Evolutionary conservation across 2,113 vertebrate species (phyloP).

Genomic region (Zosterops hypoxanthus): DNA sequence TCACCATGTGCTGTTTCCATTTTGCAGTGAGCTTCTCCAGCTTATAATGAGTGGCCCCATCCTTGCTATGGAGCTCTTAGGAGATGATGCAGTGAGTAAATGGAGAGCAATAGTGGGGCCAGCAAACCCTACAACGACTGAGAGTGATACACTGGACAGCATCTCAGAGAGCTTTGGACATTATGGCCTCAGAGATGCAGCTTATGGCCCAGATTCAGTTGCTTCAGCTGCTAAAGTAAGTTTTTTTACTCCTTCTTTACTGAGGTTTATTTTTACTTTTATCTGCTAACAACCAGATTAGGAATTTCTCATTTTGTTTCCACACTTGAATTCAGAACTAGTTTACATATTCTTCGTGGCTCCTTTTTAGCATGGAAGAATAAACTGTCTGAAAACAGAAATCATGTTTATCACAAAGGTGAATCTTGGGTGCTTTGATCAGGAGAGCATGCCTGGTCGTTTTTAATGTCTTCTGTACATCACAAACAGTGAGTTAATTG

Average conservation of each 20-base stretch:
- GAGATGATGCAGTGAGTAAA: slow-evolving; percentile 85
- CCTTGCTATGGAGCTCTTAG: slow-evolving; percentile 92
- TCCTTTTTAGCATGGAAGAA: background rate
- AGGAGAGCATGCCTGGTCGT: background rate
- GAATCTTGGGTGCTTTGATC: background rate
- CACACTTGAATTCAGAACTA: background rate
- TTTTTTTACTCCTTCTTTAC: background rate
- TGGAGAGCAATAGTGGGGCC: slow-evolving; percentile 88
- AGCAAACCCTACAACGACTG: slow-evolving; percentile 76
- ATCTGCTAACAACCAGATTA: background rate
- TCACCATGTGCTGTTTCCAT: slow-evolving; percentile 30
- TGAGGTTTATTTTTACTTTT: background rate
- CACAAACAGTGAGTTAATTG: background rate
- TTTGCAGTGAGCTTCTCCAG: slow-evolving; percentile 85
- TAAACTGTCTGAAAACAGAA: background rate
- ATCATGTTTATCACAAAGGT: background rate
- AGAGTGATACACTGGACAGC: slow-evolving; percentile 78
- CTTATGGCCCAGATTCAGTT: slow-evolving; percentile 87
- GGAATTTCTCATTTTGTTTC: background rate
- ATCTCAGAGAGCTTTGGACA: slow-evolving; percentile 83
- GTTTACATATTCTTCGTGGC: background rate
- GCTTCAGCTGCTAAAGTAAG: slow-evolving; percentile 90
- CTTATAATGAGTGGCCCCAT: slow-evolving; percentile 86
- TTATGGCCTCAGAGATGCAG: slow-evolving; percentile 83
- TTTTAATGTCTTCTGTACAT: background rate